Percentiles rank a stretch among this genome's conserved stretches.
phyloP scores from a whole-genome alignment of 1,140 invertebrate genomes.

The Eriosoma lanigerum region DNA sequence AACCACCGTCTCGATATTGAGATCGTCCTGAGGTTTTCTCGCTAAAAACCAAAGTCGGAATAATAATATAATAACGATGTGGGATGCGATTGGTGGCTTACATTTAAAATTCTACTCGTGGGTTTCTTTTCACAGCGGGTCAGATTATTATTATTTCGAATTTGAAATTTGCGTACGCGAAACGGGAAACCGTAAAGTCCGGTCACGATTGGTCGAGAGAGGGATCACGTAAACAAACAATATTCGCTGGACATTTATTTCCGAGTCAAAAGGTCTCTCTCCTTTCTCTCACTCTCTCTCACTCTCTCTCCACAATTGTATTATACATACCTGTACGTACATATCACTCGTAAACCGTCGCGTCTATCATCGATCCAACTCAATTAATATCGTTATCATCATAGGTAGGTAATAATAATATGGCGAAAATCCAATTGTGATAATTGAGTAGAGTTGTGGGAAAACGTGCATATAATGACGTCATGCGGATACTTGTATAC shows the following conservation, averaged over 20 bases:
- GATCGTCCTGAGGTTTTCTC: background rate
- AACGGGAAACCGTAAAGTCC: slow-evolving; percentile 16
- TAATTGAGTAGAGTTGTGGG: slow-evolving; percentile 6
- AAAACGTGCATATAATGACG: background rate
- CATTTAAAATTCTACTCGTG: slow-evolving; percentile 29
- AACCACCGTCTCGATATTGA: no score
- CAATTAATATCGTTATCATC: slow-evolving; percentile 10
- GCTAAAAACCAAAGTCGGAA: background rate
- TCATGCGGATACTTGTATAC: no score
- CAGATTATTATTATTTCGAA: slow-evolving; percentile 31
- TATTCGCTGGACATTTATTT: background rate
- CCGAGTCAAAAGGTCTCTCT: slow-evolving; percentile 15
- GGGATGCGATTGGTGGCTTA: background rate
- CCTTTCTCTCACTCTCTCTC: background rate
- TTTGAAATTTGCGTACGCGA: slow-evolving; percentile 18
- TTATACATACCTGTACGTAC: no score
- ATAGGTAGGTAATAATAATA: no score
- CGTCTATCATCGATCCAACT: slow-evolving; percentile 10
- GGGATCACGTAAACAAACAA: slow-evolving; percentile 5
- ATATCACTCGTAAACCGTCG: no score
- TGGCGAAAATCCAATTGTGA: background rate
- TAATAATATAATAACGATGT: background rate
- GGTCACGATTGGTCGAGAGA: slow-evolving; percentile 1
- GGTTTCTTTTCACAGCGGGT: background rate
- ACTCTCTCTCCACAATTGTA: background rate